Percentiles rank a stretch among this genome's conserved stretches.
Conservation (phyloP, 1,140 invertebrate genomes). For the Hycleus cichorii region DNA sequence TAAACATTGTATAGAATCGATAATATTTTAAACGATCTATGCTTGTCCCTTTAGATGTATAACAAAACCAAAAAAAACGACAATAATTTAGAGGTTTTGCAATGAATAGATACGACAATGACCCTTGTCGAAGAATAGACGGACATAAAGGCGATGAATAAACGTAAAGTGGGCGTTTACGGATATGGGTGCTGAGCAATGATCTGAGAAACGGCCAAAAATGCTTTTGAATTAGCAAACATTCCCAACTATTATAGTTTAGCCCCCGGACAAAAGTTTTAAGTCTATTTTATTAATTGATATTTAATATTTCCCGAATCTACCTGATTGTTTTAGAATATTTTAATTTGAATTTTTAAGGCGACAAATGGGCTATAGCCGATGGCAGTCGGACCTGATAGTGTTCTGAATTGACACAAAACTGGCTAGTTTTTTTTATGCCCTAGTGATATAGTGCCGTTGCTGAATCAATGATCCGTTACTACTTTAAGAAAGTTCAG, state of each 20-base stretch:
- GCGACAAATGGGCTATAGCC: too few relatives aligned
- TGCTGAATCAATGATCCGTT: not conserved
- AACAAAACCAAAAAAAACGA: not conserved
- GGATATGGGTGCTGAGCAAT: slow-evolving; percentile 22
- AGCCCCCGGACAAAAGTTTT: too few relatives aligned
- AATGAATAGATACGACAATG: slow-evolving; percentile 22
- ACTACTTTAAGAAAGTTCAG: not conserved
- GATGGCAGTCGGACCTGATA: too few relatives aligned
- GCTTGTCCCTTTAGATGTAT: not conserved
- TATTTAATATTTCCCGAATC: too few relatives aligned
- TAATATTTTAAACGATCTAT: not conserved
- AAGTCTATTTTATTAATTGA: too few relatives aligned
- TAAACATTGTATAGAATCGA: not conserved
- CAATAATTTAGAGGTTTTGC: slow-evolving; percentile 21
- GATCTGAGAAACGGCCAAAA: slow-evolving; percentile 11
- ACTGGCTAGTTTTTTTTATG: too few relatives aligned
- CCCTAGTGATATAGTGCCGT: not conserved
- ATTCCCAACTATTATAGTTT: too few relatives aligned
- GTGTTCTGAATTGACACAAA: too few relatives aligned
- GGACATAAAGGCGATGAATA: slow-evolving; percentile 17
- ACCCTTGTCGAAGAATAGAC: slow-evolving; percentile 6
- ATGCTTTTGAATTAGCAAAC: too few relatives aligned
- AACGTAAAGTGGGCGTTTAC: slow-evolving; percentile 22
- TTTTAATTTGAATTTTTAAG: too few relatives aligned
- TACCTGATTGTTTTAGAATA: too few relatives aligned